These are phyloP conservation scores for Neoscelio sp. DNA, from an alignment of 2,888 invertebrate species.

Conservation along the genomic window DNA sequence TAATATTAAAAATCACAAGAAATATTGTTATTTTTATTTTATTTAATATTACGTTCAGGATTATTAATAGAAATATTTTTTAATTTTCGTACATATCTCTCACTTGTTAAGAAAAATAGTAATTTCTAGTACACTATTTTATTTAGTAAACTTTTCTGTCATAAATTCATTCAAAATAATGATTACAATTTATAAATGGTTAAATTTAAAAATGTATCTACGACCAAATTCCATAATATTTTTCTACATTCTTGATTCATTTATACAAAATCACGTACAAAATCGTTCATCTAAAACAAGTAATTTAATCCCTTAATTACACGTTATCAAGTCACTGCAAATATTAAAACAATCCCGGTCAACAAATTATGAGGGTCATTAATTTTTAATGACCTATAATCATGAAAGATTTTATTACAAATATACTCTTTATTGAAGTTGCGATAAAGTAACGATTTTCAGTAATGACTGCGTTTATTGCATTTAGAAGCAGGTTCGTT, in stretches of 20 bases:
- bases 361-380: slow-evolving; percentile 40
- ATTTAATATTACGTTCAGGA: too few relatives aligned
- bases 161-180: slow-evolving; percentile 3
- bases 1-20: too few relatives aligned
- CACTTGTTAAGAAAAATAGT: too few relatives aligned
- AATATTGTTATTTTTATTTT: too few relatives aligned
- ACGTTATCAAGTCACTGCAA: slow-evolving; percentile 17
- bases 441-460: slow-evolving; percentile 79
- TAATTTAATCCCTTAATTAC: background rate
- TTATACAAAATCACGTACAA: too few relatives aligned
- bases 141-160: too few relatives aligned
- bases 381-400: slow-evolving; percentile 46
- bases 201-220: too few relatives aligned
- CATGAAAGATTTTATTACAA: slow-evolving; percentile 49
- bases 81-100: too few relatives aligned
- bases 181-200: background rate
- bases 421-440: slow-evolving; percentile 34
- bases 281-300: background rate
- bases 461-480: slow-evolving; percentile 73
- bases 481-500: slow-evolving; percentile 69
- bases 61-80: too few relatives aligned
- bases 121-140: too few relatives aligned
- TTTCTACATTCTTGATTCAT: too few relatives aligned
- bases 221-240: too few relatives aligned
- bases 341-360: slow-evolving; percentile 42